These are phyloP conservation scores for Chrysogorgia sp. DNA, from an alignment of 92 coral and sea anemone genomes.

Conservation along the genomic window DNA sequence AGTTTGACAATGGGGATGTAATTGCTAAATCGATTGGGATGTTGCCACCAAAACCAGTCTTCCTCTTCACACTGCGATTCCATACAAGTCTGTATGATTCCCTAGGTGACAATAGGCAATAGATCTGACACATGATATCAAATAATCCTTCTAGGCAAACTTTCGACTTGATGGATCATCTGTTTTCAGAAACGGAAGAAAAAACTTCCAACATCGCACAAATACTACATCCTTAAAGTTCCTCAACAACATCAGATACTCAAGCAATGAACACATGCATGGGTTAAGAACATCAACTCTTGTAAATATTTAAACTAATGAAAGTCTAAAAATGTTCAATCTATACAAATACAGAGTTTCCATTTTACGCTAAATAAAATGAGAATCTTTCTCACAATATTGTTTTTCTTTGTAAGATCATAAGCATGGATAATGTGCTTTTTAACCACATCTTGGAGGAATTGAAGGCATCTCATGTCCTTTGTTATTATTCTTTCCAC, in stretches of 20 bases:
- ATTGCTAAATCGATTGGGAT: conserved; percentile 36
- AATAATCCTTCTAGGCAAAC: background rate
- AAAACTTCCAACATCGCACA: conserved; percentile 6
- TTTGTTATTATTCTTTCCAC: conserved; percentile 50
- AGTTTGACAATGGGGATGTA: conserved; percentile 45
- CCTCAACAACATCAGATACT: conserved; percentile 7
- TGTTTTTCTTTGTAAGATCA: conserved; percentile 39
- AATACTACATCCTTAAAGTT: conserved; percentile 2
- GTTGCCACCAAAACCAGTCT: conserved; percentile 35
- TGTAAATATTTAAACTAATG: too few species aligned
- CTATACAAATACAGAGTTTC: background rate
- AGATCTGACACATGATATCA: background rate
- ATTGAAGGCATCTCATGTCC: conserved; percentile 42
- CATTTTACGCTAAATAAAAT: background rate
- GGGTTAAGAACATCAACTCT: background rate
- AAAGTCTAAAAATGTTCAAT: too few species aligned
- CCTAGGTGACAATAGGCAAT: background rate
- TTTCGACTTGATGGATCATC: conserved; percentile 12
- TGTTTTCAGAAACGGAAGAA: background rate
- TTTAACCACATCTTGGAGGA: conserved; percentile 42
- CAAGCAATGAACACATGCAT: conserved; percentile 9
- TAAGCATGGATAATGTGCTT: conserved; percentile 52
- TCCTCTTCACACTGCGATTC: conserved; percentile 27
- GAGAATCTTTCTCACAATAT: conserved; percentile 16
- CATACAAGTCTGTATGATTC: conserved; percentile 3